Evolutionary conservation across 2,888 invertebrate genomes (phyloP).

Genomic region (Plutella xylostella): DNA sequence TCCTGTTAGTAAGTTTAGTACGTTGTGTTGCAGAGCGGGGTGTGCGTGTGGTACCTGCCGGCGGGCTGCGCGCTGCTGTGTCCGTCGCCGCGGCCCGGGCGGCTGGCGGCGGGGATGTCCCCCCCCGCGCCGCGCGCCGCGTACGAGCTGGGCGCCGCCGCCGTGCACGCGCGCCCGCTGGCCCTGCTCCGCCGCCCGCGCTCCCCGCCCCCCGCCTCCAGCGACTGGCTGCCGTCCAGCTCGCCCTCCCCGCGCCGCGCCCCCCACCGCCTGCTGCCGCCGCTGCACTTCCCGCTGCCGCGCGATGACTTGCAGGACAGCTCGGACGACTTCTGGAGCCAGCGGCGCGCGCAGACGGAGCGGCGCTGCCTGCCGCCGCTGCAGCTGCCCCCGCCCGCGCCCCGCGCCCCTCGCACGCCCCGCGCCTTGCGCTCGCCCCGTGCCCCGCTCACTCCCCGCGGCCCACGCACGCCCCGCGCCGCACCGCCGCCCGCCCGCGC

Average conservation of each 20-base stretch:
- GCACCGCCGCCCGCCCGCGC: background rate
- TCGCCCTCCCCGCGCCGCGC: slow-evolving; percentile 2
- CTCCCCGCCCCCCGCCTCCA: slow-evolving; percentile 14
- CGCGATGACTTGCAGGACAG: slow-evolving; percentile 16
- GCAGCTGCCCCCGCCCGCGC: slow-evolving; percentile 10
- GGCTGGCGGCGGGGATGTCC: slow-evolving; percentile 23
- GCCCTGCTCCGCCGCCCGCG: slow-evolving; percentile 23
- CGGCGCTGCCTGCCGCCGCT: slow-evolving; percentile 19
- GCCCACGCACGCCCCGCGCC: slow-evolving; percentile 7
- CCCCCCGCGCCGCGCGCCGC: background rate
- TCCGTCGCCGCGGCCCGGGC: slow-evolving; percentile 50
- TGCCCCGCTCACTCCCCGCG: background rate
- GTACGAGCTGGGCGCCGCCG: slow-evolving; percentile 20
- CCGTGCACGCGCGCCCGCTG: slow-evolving; percentile 30
- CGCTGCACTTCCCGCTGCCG: slow-evolving; percentile 25
- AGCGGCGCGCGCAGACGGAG: background rate
- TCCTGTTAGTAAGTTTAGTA: background rate
- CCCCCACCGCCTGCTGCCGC: slow-evolving; percentile 19
- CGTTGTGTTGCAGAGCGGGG: slow-evolving; percentile 32
- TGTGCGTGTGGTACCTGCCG: slow-evolving; percentile 69
- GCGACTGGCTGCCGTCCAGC: background rate
- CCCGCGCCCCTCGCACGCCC: slow-evolving; percentile 11
- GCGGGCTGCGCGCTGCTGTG: slow-evolving; percentile 68
- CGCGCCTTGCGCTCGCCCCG: slow-evolving; percentile 5
- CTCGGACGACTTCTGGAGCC: background rate